Evolutionary conservation across 1,140 invertebrate species (phyloP), one percentile per base, ranked within the genome.

Genomic region (Parasteatoda tepidariorum): DNA sequence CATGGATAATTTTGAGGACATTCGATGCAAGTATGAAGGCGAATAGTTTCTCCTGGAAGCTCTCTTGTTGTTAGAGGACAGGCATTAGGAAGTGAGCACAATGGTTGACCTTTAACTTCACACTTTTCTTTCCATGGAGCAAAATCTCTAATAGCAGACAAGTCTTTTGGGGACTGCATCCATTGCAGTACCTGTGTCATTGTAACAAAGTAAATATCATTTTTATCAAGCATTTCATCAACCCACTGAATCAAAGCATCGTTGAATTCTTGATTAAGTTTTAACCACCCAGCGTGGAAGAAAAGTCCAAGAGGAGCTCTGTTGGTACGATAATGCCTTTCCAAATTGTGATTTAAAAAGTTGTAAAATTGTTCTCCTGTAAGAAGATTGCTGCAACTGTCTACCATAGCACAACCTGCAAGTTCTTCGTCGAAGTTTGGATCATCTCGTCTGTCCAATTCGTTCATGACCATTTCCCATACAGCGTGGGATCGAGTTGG

Each of bases 401-500:
- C 96, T 1, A 98, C 96, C 96, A 98, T 98, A 85, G 96, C 95
- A 87, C 97, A 98, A 59, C 96, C 96, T 3, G 96, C 95, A 3
- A 98, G 90, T 86, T 96, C 95, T 88, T 98, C 96, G 87, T 97
- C 96, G 87, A 96, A 95, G 84, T 91, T 93, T 0, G 96, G 96
- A 88, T 97, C 95, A 89, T 97, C 96, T 83, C 96, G 92, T 84
- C 96, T 92, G 90, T 98, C 96, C 86, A 97, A 89, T 88, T 98
- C 96, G 88, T 98, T 98, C 94, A 98, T 96, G n/a, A 97, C 96
- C 95, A 98, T 97, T 90, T 98, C 96, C 96, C 96, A 98, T 13
- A 97, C 96, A 30, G 96, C 96, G 88, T 97, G 96, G 84, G 88
- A 87, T 88, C 96, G 93, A 0, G 96, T 97, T 18, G 96, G 96